Percentiles rank a stretch among this genome's conserved stretches.
Evolutionary conservation across 2,113 vertebrate species (phyloP).

Genomic region (Vireo altiloquus): DNA sequence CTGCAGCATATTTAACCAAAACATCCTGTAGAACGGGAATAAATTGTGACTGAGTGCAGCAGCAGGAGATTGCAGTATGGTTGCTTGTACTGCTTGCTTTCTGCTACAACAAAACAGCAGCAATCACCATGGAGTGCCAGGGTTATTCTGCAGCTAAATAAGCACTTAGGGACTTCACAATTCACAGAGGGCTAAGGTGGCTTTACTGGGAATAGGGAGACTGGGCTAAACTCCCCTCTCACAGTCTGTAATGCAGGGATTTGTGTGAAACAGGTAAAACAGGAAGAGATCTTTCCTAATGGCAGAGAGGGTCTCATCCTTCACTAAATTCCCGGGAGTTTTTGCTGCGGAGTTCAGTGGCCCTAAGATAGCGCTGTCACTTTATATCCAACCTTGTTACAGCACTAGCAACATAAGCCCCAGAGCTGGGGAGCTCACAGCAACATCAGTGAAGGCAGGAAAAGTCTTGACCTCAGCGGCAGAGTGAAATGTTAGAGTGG

Average conservation of each 20-base stretch:
- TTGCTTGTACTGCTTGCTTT: neutral
- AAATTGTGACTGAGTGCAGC: constrained; percentile 11
- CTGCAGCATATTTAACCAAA: constrained; percentile 33
- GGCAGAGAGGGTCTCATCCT: neutral
- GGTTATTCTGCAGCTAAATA: neutral
- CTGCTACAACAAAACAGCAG: neutral
- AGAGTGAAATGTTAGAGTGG: neutral
- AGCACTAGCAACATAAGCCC: neutral
- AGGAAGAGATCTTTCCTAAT: neutral
- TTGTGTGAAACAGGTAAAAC: neutral
- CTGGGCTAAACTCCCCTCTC: neutral
- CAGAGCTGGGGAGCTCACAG: neutral
- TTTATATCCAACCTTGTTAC: neutral
- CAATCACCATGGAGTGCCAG: neutral
- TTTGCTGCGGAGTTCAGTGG: neutral
- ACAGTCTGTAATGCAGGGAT: neutral
- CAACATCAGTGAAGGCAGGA: neutral
- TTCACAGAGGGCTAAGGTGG: neutral
- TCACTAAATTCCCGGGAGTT: neutral
- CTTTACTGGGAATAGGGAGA: neutral
- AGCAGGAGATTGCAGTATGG: neutral
- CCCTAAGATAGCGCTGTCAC: neutral
- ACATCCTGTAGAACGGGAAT: neutral
- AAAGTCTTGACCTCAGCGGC: constrained; percentile 14
- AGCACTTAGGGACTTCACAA: neutral